Evolutionary conservation across 2,888 invertebrate species (phyloP).

Genomic region (Microctonus aethiopoides): DNA sequence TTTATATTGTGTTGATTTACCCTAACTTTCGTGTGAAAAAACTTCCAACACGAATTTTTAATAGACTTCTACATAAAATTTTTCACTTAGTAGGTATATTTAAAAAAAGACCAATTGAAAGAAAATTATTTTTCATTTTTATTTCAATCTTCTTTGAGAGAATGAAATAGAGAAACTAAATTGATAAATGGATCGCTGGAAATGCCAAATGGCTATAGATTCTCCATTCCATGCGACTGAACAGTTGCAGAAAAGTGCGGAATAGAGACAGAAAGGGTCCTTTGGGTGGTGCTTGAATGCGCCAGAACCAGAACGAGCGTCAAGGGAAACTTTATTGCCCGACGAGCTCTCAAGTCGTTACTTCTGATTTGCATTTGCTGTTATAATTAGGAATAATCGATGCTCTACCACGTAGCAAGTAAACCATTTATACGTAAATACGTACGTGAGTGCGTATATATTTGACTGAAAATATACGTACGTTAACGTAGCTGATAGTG

Average conservation of each 20-base stretch:
- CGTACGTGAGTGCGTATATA: not conserved
- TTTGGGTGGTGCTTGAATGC: not conserved
- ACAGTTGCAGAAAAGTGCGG: too few relatives aligned
- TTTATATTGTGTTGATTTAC: too few relatives aligned
- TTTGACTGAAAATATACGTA: not conserved
- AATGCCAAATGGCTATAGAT: not conserved
- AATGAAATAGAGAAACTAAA: not conserved
- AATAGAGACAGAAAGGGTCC: not conserved
- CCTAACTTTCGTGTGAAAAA: too few relatives aligned
- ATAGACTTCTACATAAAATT: too few relatives aligned
- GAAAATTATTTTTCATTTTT: too few relatives aligned
- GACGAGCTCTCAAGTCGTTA: conserved; percentile 57
- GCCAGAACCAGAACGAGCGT: conserved; percentile 44
- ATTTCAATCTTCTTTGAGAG: too few relatives aligned
- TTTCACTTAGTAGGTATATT: too few relatives aligned
- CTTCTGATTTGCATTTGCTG: conserved; percentile 65
- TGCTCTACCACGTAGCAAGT: conserved; percentile 42
- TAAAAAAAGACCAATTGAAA: too few relatives aligned
- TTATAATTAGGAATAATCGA: conserved; percentile 66
- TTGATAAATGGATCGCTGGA: not conserved
- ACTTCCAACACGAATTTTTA: too few relatives aligned
- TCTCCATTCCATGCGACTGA: not conserved
- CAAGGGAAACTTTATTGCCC: conserved; percentile 58
- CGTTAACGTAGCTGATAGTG: not conserved
- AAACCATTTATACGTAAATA: not conserved